phyloP scores from a whole-genome alignment of 2,113 vertebrate species.

The Macquaria australasica region DNA sequence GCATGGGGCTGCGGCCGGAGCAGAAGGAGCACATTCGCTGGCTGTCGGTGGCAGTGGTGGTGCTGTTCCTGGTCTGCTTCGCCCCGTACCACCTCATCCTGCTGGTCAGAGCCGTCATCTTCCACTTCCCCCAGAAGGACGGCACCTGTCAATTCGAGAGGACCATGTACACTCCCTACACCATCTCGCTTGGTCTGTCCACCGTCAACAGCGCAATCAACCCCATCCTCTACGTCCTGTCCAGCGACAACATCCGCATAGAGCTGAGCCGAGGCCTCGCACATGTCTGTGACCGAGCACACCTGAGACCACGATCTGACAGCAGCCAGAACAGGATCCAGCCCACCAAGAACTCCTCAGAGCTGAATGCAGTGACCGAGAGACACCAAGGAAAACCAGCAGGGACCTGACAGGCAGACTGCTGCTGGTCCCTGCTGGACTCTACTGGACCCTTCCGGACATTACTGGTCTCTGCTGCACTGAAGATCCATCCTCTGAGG shows the following conservation, averaged over 20 bases:
- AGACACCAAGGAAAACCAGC: neutral
- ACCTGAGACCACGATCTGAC: neutral
- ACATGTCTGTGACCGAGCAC: slow-evolving; percentile 53
- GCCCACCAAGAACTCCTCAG: slow-evolving; percentile 8
- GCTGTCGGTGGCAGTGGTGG: slow-evolving; percentile 82
- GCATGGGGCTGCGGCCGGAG: slow-evolving; percentile 69
- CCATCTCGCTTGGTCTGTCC: slow-evolving; percentile 86
- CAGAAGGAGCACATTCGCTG: slow-evolving; percentile 86
- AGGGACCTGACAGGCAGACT: neutral
- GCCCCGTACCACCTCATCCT: slow-evolving; percentile 90
- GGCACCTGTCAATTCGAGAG: slow-evolving; percentile 76
- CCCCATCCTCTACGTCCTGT: slow-evolving; percentile 90
- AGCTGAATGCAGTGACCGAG: neutral
- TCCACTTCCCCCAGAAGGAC: slow-evolving; percentile 43
- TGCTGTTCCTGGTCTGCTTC: slow-evolving; percentile 91
- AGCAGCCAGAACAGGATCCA: slow-evolving; percentile 63
- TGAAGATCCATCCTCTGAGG: too few species aligned
- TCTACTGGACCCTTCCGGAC: neutral
- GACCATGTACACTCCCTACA: slow-evolving; percentile 80
- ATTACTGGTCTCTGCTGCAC: too few species aligned
- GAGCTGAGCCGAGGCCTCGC: slow-evolving; percentile 75
- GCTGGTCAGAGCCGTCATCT: slow-evolving; percentile 78
- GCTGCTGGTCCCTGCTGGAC: neutral
- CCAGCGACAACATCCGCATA: slow-evolving; percentile 84
- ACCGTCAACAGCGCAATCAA: slow-evolving; percentile 88